phyloP scores from a whole-genome alignment of 2,797 vertebrate genomes.

The Bryconaethiops microstoma region DNA sequence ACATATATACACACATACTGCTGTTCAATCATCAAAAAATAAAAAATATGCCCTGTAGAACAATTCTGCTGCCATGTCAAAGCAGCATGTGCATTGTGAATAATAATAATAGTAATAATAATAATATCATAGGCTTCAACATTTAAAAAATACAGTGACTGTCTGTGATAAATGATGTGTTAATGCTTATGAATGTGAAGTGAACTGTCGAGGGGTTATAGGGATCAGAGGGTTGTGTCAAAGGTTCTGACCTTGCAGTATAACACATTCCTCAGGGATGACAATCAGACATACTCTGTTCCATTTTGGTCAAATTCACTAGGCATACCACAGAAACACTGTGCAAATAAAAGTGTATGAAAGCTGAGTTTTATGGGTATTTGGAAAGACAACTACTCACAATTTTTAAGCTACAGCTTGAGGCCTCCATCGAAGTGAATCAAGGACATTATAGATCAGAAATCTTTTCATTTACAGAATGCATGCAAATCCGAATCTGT shows the following conservation, averaged over 20 bases:
- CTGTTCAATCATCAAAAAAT: background rate
- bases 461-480: background rate
- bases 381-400: background rate
- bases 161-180: background rate
- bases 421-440: background rate
- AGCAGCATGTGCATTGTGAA: background rate
- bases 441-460: background rate
- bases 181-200: conserved; percentile 17
- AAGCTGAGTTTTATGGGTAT: background rate
- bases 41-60: background rate
- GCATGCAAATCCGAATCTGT: background rate
- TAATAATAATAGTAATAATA: background rate
- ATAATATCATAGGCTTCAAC: background rate
- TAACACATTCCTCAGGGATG: background rate
- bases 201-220: background rate
- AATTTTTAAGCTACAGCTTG: background rate
- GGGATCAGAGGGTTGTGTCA: background rate
- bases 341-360: conserved; percentile 22
- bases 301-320: conserved; percentile 1
- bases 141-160: background rate
- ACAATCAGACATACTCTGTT: background rate
- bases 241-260: conserved; percentile 7
- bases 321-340: conserved; percentile 12
- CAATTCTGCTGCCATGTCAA: conserved; percentile 5
- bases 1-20: too few relatives aligned